Conservation (phyloP, 2,888 invertebrate species). For the Trissoscelio sp. region DNA sequence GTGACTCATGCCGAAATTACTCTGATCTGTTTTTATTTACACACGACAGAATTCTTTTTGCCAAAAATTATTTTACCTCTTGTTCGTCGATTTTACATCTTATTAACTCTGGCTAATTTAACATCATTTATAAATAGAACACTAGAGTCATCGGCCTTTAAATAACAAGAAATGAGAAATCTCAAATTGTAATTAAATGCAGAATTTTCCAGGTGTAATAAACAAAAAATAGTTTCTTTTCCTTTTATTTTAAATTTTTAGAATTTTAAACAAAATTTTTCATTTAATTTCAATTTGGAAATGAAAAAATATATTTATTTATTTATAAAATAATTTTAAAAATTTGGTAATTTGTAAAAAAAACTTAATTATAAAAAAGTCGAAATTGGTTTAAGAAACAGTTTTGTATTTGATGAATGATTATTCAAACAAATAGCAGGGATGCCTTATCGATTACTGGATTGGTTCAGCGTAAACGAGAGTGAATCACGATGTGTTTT, state of each 20-base stretch:
- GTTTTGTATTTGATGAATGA: background rate
- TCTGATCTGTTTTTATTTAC: slow-evolving; percentile 16
- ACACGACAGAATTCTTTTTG: background rate
- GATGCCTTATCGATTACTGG: slow-evolving; percentile 41
- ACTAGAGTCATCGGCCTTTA: background rate
- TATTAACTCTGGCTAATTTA: background rate
- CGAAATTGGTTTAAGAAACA: too few relatives aligned
- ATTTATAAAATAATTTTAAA: too few relatives aligned
- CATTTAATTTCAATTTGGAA: too few relatives aligned
- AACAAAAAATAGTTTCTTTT: too few relatives aligned
- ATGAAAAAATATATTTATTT: too few relatives aligned
- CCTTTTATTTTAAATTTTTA: too few relatives aligned
- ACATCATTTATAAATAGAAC: background rate
- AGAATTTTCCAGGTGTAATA: too few relatives aligned
- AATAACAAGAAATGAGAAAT: slow-evolving; percentile 2
- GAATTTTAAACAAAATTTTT: too few relatives aligned
- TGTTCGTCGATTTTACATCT: background rate
- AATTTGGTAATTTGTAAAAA: too few relatives aligned
- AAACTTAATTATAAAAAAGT: too few relatives aligned
- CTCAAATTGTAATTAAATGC: too few relatives aligned
- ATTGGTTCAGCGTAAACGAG: slow-evolving; percentile 14
- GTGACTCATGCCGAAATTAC: slow-evolving; percentile 20
- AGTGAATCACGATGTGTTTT: slow-evolving; percentile 36
- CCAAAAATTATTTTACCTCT: background rate
- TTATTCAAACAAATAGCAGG: slow-evolving; percentile 23